Percentiles rank a stretch among this genome's conserved stretches.
Conservation (phyloP, 2,113 vertebrate genomes). For the Cromileptes altivelis region DNA sequence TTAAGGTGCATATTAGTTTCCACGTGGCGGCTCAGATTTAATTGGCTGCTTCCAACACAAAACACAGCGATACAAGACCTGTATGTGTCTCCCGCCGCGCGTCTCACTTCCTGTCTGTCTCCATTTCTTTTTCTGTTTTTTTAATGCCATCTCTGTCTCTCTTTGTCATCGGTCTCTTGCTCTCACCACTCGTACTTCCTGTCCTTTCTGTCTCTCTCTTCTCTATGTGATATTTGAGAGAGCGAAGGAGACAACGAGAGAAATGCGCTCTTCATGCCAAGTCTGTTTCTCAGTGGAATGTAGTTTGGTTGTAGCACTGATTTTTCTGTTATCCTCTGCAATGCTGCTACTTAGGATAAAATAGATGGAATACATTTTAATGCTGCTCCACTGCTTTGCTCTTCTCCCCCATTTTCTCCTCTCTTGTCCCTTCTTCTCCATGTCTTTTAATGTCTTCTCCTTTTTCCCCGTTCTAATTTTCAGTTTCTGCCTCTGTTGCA, state of each 20-base stretch:
- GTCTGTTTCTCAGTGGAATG: slow-evolving; percentile 55
- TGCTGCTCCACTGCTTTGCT: slow-evolving; percentile 48
- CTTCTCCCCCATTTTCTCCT: slow-evolving; percentile 2
- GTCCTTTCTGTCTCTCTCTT: slow-evolving; percentile 17
- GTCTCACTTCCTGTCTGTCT: slow-evolving; percentile 26
- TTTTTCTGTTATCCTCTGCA: slow-evolving; percentile 57
- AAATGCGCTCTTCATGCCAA: slow-evolving; percentile 41
- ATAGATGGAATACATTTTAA: slow-evolving; percentile 62
- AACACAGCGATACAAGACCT: slow-evolving; percentile 15
- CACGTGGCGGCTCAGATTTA: slow-evolving; percentile 36
- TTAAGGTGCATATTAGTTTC: slow-evolving; percentile 46
- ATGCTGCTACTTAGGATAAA: slow-evolving; percentile 58
- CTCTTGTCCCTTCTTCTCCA: slow-evolving; percentile 7
- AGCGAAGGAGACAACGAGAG: neutral
- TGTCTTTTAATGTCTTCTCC: slow-evolving; percentile 42
- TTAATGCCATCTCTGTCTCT: neutral
- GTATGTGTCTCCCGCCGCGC: slow-evolving; percentile 7
- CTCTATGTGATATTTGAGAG: slow-evolving; percentile 1
- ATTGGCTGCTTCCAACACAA: slow-evolving; percentile 37
- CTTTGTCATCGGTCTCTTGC: neutral
- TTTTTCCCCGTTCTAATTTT: slow-evolving; percentile 32
- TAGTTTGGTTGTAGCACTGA: slow-evolving; percentile 60
- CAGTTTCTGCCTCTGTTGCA: slow-evolving; percentile 2
- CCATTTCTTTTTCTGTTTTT: neutral
- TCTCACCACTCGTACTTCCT: slow-evolving; percentile 17